Evolutionary conservation across 2,113 vertebrate genomes (phyloP).

Genomic region (Ibidorhyncha struthersii): DNA sequence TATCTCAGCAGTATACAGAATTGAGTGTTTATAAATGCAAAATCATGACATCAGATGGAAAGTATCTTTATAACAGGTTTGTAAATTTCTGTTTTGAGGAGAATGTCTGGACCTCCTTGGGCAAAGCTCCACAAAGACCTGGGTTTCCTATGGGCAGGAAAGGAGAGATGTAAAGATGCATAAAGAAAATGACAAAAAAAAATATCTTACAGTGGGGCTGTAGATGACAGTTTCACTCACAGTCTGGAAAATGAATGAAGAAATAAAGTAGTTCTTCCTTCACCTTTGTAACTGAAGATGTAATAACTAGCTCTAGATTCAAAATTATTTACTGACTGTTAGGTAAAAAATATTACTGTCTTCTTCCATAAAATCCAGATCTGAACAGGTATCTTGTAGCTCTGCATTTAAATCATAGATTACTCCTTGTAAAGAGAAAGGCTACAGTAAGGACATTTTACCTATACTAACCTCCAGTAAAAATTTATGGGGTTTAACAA

Average conservation of each 20-base stretch:
- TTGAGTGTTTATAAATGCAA: neutral
- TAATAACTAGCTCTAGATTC: neutral
- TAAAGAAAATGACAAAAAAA: neutral
- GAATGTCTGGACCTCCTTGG: neutral
- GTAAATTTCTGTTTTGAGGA: neutral
- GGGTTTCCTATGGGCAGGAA: neutral
- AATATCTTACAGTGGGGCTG: neutral
- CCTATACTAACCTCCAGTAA: neutral
- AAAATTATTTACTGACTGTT: neutral
- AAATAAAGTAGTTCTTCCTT: neutral
- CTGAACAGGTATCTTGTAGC: neutral
- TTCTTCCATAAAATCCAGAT: neutral
- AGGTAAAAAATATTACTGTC: neutral
- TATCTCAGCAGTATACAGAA: neutral
- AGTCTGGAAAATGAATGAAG: neutral
- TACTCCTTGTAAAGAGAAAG: neutral
- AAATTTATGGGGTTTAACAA: neutral
- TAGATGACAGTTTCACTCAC: neutral
- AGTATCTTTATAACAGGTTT: neutral
- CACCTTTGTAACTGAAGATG: neutral
- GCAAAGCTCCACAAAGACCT: neutral
- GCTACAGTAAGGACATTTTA: neutral
- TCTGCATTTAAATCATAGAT: neutral
- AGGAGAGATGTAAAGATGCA: neutral
- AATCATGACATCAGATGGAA: neutral